These are phyloP conservation scores for Aplochiton taeniatus DNA, from an alignment of 2,797 vertebrate genomes.

Conservation along the genomic window DNA sequence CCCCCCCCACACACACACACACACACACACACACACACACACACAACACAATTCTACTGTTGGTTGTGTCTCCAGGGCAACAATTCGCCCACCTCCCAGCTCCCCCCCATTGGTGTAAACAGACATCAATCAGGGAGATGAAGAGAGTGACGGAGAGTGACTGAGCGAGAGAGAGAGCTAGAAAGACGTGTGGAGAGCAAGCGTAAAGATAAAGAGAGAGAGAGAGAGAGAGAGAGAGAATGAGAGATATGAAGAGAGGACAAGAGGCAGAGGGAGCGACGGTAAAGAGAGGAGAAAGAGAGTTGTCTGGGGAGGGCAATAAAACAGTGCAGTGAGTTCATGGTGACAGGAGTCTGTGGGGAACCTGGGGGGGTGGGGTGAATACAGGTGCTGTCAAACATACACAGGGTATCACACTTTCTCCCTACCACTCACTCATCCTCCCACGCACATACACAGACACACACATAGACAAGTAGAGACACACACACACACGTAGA, in stretches of 20 bases:
- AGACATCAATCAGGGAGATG: neutral
- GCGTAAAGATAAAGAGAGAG: constrained; percentile 51
- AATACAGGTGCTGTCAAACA: constrained; percentile 69
- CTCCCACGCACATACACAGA: neutral
- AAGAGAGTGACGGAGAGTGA: too few relatives aligned
- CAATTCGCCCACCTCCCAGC: neutral
- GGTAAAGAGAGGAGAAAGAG: constrained; percentile 20
- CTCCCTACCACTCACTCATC: constrained; percentile 29
- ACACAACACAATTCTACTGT: too few relatives aligned
- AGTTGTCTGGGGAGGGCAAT: constrained; percentile 60
- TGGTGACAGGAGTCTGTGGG: constrained; percentile 70
- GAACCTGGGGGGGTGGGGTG: constrained; percentile 57
- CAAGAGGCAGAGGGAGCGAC: constrained; percentile 27
- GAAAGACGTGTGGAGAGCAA: constrained; percentile 20
- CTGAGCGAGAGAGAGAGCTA: too few relatives aligned
- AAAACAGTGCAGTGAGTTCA: constrained; percentile 70
- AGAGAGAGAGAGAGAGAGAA: neutral
- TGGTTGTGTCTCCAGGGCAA: too few relatives aligned
- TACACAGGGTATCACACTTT: constrained; percentile 51
- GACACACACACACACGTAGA: too few relatives aligned
- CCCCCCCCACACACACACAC: too few relatives aligned
- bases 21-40: too few relatives aligned
- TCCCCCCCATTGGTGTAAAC: neutral
- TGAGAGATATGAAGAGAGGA: neutral
- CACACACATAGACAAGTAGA: too few relatives aligned